Evolutionary conservation across 2,797 vertebrate species (phyloP), one percentile per base, ranked within the genome.

Genomic region (Kryptopterus vitreolus): DNA sequence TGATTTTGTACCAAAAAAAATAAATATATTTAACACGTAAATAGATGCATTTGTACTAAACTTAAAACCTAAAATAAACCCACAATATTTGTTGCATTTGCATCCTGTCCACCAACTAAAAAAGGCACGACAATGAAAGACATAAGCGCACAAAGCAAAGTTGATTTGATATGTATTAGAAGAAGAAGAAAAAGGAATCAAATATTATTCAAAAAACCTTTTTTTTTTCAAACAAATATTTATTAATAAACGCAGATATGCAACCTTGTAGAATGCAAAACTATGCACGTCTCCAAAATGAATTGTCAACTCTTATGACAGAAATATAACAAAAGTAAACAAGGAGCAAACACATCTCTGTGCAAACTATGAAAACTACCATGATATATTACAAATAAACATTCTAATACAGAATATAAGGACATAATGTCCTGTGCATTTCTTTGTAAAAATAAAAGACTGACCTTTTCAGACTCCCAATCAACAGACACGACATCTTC

Each of bases 401-500:
- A 65, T 65, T 22, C 20, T 63, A 63, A 62, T 33, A 22, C 2
- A 57, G 9, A 2, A 57, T 1, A n/a, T 22, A n/a, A 57, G 20
- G n/a, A 58, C 15, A 29, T 20, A 9, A 31, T 18, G 6, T 18
- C 9, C 24, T 5, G 61, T 63, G 61, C 18, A 11, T 35, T 35
- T 63, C 16, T 38, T 22, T 20, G 31, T 33, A 35, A 33, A 18
- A 20, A n/a, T n/a, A 22, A 26, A 20, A 1, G 22, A 1, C 53
- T 24, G 10, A 74, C 72, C 72, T 59, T 20, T 46, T 74, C 0
- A 74, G 55, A 18, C 13, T 43, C 33, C 55, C 72, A 3, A 74
- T n/a, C 16, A 74, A 8, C 72, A 74, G 33, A 59, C 35, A 58
- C 53, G 72, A 74, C 72, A 74, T 74, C 22, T 18, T 59, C 7